These are phyloP conservation scores for Plagiodera versicolora DNA, from an alignment of 2,888 invertebrate genomes.

Conservation along the genomic window DNA sequence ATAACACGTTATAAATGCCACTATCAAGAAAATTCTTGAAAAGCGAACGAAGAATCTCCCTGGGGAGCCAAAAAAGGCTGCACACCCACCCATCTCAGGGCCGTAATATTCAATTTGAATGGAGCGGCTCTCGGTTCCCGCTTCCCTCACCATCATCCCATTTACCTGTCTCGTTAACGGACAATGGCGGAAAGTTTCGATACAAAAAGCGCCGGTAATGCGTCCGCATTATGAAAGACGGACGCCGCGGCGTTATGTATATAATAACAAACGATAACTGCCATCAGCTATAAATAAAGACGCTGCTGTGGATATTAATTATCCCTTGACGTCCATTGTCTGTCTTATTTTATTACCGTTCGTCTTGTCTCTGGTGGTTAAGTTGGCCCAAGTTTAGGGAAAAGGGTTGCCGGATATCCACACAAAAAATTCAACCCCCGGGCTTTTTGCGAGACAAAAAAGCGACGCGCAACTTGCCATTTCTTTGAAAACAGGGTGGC, in stretches of 20 bases:
- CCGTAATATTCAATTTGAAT: slow-evolving; percentile 24
- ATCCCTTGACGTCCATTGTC: slow-evolving; percentile 31
- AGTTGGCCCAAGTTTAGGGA: too few relatives aligned
- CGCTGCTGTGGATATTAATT: slow-evolving; percentile 41
- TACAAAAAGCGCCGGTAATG: slow-evolving; percentile 30
- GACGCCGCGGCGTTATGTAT: slow-evolving; percentile 30
- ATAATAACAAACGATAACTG: slow-evolving; percentile 39
- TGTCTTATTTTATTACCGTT: slow-evolving; percentile 34
- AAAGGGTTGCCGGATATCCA: too few relatives aligned
- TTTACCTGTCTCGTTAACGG: slow-evolving; percentile 19
- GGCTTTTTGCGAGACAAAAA: too few relatives aligned
- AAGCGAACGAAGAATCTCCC: not conserved
- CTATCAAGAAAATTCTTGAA: not conserved
- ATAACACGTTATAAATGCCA: too few relatives aligned
- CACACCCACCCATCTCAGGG: slow-evolving; percentile 1
- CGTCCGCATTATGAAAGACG: slow-evolving; percentile 32
- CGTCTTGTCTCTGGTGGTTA: too few relatives aligned
- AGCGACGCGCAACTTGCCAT: too few relatives aligned
- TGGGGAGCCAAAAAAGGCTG: too few relatives aligned
- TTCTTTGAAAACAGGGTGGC: too few relatives aligned
- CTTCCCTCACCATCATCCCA: slow-evolving; percentile 20
- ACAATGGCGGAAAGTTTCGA: slow-evolving; percentile 27
- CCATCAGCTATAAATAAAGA: slow-evolving; percentile 38
- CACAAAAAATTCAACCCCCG: too few relatives aligned
- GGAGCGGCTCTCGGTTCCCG: slow-evolving; percentile 11